Percentiles rank a stretch among this genome's conserved stretches.
Conservation (phyloP, 2,113 vertebrate genomes). For the Dasyornis broadbenti region DNA sequence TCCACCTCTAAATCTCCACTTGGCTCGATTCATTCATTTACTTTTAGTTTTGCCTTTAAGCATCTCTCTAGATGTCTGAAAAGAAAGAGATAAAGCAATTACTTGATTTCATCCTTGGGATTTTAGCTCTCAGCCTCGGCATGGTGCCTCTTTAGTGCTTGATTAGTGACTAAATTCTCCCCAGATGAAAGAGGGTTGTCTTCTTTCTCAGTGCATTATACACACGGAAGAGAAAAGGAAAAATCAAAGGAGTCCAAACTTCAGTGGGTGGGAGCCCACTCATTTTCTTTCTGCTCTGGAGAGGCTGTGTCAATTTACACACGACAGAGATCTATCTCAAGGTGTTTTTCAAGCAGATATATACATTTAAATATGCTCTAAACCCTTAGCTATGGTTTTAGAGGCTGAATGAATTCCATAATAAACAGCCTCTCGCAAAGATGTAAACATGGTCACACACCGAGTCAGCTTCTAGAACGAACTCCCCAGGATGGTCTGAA, state of each 20-base stretch:
- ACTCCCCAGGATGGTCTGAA: neutral
- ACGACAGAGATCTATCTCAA: neutral
- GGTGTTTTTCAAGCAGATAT: neutral
- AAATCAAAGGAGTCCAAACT: slow-evolving; percentile 21
- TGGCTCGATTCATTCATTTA: neutral
- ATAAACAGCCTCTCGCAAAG: neutral
- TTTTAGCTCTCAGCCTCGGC: slow-evolving; percentile 20
- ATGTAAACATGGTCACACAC: neutral
- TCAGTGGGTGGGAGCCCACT: neutral
- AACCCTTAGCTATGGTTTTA: neutral
- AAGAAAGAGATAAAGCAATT: slow-evolving; percentile 56
- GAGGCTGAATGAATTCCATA: neutral
- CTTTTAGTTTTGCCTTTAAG: slow-evolving; percentile 38
- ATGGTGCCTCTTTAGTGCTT: slow-evolving; percentile 52
- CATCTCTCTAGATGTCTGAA: slow-evolving; percentile 20
- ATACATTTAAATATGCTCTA: neutral
- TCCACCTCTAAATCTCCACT: neutral
- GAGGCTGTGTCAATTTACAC: neutral
- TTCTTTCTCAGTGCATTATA: neutral
- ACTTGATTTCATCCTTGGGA: slow-evolving; percentile 56
- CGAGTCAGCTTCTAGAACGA: neutral
- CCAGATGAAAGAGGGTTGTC: slow-evolving; percentile 39
- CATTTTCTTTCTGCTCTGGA: neutral
- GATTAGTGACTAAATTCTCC: slow-evolving; percentile 50
- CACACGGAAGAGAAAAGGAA: neutral